Percentiles rank a stretch among this genome's conserved stretches.
phyloP scores from a whole-genome alignment of 23 tunicate species.

The Aplidium turbinatum region DNA sequence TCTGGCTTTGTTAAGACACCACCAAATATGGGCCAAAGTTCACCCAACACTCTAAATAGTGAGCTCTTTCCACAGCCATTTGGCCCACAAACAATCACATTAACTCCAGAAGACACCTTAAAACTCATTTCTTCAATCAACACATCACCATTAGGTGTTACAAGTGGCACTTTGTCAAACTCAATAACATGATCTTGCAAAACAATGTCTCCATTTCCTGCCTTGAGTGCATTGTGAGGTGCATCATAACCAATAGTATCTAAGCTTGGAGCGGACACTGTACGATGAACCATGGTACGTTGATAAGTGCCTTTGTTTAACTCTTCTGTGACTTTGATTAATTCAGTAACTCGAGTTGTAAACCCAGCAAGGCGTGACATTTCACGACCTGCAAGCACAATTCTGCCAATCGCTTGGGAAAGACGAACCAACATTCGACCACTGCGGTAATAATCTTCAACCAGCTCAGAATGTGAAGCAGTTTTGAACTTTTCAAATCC shows the following conservation, averaged over 20 bases:
- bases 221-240: constrained; percentile 7
- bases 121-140: constrained; percentile 77
- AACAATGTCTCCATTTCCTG: constrained; percentile 71
- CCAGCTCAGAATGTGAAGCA: constrained; percentile 68
- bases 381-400: constrained; percentile 92
- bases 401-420: constrained; percentile 92
- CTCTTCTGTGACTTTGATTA: constrained; percentile 85
- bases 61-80: constrained; percentile 97
- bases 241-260: not conserved
- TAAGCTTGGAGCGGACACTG: not conserved
- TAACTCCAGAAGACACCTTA: constrained; percentile 65
- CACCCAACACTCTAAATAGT: constrained; percentile 88
- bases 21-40: constrained; percentile 93
- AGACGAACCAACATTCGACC: constrained; percentile 91
- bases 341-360: constrained; percentile 79
- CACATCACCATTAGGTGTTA: constrained; percentile 91
- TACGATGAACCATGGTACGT: constrained; percentile 77
- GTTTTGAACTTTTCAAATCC: constrained; percentile 49
- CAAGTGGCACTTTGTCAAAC: constrained; percentile 88
- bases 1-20: constrained; percentile 84
- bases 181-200: constrained; percentile 58
- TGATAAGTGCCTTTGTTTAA: constrained; percentile 72
- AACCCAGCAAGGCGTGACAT: constrained; percentile 95
- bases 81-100: constrained; percentile 91
- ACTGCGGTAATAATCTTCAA: constrained; percentile 88